A percentile compares a stretch with the other conserved stretches of the same genome.
Evolutionary conservation across 2,797 vertebrate genomes (phyloP).

Genomic region (Rachycentron canadum): DNA sequence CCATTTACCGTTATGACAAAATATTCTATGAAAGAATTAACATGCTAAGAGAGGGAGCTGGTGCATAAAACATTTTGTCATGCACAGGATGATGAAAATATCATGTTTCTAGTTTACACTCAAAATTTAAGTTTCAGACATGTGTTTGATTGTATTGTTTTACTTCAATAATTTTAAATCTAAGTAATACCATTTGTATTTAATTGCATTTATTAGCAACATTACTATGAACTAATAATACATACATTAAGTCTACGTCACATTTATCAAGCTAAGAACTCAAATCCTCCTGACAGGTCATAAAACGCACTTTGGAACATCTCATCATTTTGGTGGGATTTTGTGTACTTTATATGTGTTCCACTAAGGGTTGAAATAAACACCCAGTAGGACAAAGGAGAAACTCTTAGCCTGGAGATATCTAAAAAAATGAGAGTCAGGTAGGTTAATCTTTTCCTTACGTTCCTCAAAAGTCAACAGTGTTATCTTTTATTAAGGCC

Average conservation of each 20-base stretch:
- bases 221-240: too few species aligned
- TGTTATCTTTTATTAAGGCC: constrained; percentile 63
- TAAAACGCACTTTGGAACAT: background rate
- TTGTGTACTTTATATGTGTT: constrained; percentile 12
- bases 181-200: background rate
- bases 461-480: constrained; percentile 57
- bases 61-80: too few species aligned
- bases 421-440: constrained; percentile 30
- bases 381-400: background rate
- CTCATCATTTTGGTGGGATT: background rate
- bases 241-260: background rate
- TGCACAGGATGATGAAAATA: background rate
- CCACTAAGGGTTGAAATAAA: background rate
- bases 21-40: background rate
- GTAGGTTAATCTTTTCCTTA: constrained; percentile 59
- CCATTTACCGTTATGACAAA: background rate
- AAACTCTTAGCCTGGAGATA: constrained; percentile 18
- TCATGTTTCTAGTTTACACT: background rate
- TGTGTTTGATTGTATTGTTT: background rate
- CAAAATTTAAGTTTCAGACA: too few species aligned
- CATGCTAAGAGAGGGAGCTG: background rate
- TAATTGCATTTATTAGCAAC: too few species aligned
- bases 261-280: background rate
- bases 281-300: background rate
- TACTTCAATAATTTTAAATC: background rate